phyloP scores from a whole-genome alignment of 2,113 vertebrate species.

The Calyptommatus sinebrachiatus region DNA sequence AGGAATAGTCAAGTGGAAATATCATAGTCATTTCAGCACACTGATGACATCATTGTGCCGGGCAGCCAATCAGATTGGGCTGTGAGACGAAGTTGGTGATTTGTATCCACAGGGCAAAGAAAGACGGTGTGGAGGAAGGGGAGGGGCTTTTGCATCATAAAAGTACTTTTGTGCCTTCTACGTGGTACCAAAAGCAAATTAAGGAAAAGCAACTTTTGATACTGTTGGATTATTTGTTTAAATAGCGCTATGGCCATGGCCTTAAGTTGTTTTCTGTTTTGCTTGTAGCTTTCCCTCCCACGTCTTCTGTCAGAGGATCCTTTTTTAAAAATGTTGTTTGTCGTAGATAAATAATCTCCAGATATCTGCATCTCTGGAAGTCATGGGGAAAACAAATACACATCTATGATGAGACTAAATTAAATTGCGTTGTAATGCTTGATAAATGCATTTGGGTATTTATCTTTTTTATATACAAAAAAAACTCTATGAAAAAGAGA shows the following conservation, averaged over 20 bases:
- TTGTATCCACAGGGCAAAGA: background rate
- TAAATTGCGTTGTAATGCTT: constrained; percentile 52
- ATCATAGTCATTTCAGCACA: background rate
- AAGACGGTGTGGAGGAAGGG: background rate
- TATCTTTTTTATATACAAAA: background rate
- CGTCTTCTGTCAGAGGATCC: background rate
- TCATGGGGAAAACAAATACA: constrained; percentile 3
- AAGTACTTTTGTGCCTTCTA: background rate
- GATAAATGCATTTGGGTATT: constrained; percentile 54
- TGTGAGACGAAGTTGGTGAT: too few species aligned
- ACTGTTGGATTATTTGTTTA: background rate
- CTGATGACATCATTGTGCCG: background rate
- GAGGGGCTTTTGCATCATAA: background rate
- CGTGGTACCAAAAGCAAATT: background rate
- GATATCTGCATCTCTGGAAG: constrained; percentile 14
- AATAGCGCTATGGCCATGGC: background rate
- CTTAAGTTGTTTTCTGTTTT: background rate
- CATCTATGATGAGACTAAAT: constrained; percentile 48
- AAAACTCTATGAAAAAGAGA: background rate
- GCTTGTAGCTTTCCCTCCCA: background rate
- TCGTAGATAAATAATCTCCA: constrained; percentile 38
- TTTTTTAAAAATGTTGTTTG: constrained; percentile 34
- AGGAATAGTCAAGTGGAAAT: background rate
- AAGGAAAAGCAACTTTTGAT: background rate
- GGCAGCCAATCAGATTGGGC: background rate